A percentile compares a stretch with the other conserved stretches of the same genome.
phyloP scores from a whole-genome alignment of 1,140 invertebrate species.

The Zeugodacus cucurbitae region DNA sequence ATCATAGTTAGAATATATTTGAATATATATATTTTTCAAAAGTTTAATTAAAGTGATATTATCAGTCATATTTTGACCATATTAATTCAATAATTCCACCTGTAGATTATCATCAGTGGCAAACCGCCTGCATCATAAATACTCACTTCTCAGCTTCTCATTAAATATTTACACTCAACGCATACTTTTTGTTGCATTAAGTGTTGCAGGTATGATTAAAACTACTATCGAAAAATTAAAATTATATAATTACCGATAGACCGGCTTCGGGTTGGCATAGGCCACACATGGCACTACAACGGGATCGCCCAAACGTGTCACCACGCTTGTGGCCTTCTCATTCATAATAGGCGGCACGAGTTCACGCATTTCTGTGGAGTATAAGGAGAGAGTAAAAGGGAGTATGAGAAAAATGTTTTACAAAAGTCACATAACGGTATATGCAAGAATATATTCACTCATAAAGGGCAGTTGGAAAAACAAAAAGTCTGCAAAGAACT shows the following conservation, averaged over 20 bases:
- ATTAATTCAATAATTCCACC: too few species aligned
- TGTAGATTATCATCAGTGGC: too few species aligned
- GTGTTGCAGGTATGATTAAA: too few species aligned
- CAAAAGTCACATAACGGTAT: not conserved
- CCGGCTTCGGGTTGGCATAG: slow-evolving; percentile 72
- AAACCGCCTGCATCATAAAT: too few species aligned
- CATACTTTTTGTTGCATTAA: too few species aligned
- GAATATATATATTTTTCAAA: too few species aligned
- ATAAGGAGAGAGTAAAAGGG: not conserved
- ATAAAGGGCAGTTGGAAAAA: not conserved
- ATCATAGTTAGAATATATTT: too few species aligned
- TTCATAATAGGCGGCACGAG: slow-evolving; percentile 70
- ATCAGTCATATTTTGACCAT: too few species aligned
- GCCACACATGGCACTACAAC: slow-evolving; percentile 76
- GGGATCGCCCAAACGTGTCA: slow-evolving; percentile 69
- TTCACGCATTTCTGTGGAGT: slow-evolving; percentile 66
- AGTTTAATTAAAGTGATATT: too few species aligned
- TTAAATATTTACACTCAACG: too few species aligned
- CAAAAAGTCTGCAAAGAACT: not conserved
- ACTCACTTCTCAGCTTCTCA: too few species aligned
- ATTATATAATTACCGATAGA: slow-evolving; percentile 68
- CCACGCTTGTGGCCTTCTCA: slow-evolving; percentile 67
- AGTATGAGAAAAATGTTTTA: not conserved
- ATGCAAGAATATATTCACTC: not conserved
- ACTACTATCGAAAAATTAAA: too few species aligned